These are phyloP conservation scores for Yoshiicerus persimilis DNA, from an alignment of 1,140 invertebrate genomes.

Conservation along the genomic window DNA sequence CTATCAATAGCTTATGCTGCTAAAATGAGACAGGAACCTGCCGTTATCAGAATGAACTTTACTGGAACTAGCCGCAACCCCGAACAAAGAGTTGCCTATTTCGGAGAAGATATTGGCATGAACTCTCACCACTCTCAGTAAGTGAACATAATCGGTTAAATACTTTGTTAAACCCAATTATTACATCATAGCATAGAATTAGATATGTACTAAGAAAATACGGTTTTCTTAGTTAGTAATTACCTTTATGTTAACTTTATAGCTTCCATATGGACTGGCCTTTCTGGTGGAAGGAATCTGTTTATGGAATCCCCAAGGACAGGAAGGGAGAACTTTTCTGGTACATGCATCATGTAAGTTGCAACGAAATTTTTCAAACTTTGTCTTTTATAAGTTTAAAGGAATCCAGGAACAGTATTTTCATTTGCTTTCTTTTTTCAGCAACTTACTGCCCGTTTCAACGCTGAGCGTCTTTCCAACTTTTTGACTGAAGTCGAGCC, in stretches of 20 bases:
- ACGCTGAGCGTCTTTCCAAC: slow-evolving; percentile 58
- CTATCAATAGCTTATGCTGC: slow-evolving; percentile 49
- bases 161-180: no score
- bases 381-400: no score
- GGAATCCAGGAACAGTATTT: no score
- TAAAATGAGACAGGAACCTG: slow-evolving; percentile 52
- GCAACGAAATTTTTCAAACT: no score
- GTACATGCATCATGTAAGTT: slow-evolving; percentile 51
- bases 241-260: no score
- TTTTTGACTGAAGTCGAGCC: slow-evolving; percentile 55
- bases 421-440: slow-evolving; percentile 53
- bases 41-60: slow-evolving; percentile 54
- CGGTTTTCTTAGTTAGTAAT: no score
- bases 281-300: slow-evolving; percentile 57
- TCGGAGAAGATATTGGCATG: slow-evolving; percentile 68
- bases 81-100: slow-evolving; percentile 63
- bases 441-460: slow-evolving; percentile 59
- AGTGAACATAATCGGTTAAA: neutral
- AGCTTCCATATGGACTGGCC: slow-evolving; percentile 58
- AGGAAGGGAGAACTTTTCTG: slow-evolving; percentile 52
- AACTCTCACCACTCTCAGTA: slow-evolving; percentile 64
- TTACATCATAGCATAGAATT: no score
- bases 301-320: slow-evolving; percentile 49
- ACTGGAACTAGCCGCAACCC: slow-evolving; percentile 48
- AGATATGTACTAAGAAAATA: no score